Evolutionary conservation across 2,797 vertebrate genomes (phyloP).

Genomic region (Accipiter minullus): DNA sequence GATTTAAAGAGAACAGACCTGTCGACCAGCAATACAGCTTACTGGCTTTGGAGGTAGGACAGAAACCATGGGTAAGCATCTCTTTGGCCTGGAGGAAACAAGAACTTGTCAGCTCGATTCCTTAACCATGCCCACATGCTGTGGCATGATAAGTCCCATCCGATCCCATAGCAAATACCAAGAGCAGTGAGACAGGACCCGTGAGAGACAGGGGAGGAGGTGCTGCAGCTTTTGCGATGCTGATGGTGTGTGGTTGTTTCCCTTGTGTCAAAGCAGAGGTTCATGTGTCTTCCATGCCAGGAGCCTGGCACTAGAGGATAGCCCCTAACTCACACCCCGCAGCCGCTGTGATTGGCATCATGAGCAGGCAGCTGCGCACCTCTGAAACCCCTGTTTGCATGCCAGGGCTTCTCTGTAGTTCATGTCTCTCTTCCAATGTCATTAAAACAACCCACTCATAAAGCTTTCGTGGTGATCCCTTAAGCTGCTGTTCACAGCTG

Average conservation of each 20-base stretch:
- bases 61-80: neutral
- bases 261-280: neutral
- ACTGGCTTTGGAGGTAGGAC: neutral
- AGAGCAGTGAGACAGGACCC: neutral
- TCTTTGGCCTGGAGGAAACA: neutral
- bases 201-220: neutral
- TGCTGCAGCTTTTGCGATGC: neutral
- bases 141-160: neutral
- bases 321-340: neutral
- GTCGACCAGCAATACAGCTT: neutral
- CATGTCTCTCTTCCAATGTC: neutral
- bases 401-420: neutral
- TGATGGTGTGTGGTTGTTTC: neutral
- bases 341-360: neutral
- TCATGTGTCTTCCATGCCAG: accelerated
- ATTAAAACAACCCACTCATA: neutral
- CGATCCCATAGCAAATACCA: neutral
- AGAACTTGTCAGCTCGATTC: neutral
- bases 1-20: neutral
- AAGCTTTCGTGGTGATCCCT: neutral
- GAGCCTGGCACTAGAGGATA: neutral
- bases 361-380: neutral
- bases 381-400: neutral
- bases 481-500: neutral
- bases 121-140: neutral